Conservation (phyloP, 2,797 vertebrate genomes). For the Nyctalus aviator region DNA sequence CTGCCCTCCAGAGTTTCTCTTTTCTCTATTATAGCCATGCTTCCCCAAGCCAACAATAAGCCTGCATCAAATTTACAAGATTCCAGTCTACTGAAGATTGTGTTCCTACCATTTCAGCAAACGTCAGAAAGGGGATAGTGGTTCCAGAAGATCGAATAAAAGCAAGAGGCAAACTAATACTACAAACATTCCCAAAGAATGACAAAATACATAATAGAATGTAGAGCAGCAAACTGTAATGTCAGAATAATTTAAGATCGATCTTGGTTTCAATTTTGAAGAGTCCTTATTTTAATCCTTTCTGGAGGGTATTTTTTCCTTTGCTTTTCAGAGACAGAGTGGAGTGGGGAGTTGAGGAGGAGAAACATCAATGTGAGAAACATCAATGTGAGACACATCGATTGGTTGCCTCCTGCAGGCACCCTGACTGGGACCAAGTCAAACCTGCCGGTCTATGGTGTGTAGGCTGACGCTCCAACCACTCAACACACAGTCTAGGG, state of each 20-base stretch:
- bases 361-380: no score
- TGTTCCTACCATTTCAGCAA: not conserved
- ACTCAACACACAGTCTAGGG: no score
- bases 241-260: slow-evolving; percentile 8
- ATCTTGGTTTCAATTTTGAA: slow-evolving; percentile 35
- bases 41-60: not conserved
- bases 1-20: not conserved
- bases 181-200: not conserved
- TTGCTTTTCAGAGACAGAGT: no score
- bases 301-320: no score
- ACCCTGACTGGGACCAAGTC: no score
- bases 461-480: no score
- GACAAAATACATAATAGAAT: not conserved
- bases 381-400: no score
- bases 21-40: not conserved
- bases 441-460: no score
- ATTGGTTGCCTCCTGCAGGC: no score
- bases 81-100: not conserved
- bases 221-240: not conserved
- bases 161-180: not conserved
- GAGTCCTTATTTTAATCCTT: not conserved
- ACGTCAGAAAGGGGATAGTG: slow-evolving; percentile 12
- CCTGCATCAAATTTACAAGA: not conserved
- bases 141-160: slow-evolving; percentile 22
- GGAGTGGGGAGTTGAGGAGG: no score